These are phyloP conservation scores for Lasioglossum zephyrum DNA, from an alignment of 2,888 invertebrate species.

Conservation along the genomic window DNA sequence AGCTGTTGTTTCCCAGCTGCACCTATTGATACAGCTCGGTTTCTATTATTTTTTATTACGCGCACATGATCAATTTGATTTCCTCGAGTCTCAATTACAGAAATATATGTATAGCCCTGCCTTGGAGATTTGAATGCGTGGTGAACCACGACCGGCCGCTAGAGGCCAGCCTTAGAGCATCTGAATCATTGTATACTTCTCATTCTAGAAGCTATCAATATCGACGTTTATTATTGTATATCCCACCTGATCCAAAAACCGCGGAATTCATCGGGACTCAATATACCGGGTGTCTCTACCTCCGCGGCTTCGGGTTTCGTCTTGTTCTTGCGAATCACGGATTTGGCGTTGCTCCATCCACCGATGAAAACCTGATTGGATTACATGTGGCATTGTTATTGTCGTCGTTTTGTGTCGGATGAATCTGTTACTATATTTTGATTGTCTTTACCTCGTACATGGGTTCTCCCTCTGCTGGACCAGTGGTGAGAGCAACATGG, in stretches of 20 bases:
- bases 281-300: constrained; percentile 89
- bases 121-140: not conserved
- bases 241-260: constrained; percentile 93
- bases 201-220: not conserved
- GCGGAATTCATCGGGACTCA: constrained; percentile 90
- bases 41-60: not conserved
- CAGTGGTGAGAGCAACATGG: constrained; percentile 91
- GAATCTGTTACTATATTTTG: not conserved
- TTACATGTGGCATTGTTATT: not conserved
- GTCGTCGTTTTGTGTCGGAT: not conserved
- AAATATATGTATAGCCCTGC: not conserved
- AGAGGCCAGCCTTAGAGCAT: not conserved
- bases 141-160: not conserved
- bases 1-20: not conserved
- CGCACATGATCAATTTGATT: not conserved
- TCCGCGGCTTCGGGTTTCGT: constrained; percentile 91
- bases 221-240: not conserved
- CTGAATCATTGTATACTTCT: not conserved
- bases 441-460: constrained; percentile 89
- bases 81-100: not conserved
- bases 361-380: constrained; percentile 90
- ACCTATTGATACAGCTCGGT: not conserved
- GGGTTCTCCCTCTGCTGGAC: constrained; percentile 89
- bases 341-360: constrained; percentile 94
- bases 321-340: constrained; percentile 92